Percentiles rank a stretch among this genome's conserved stretches.
Evolutionary conservation across 2,113 vertebrate species (phyloP).

Genomic region (Greenwoodochromis staneri): DNA sequence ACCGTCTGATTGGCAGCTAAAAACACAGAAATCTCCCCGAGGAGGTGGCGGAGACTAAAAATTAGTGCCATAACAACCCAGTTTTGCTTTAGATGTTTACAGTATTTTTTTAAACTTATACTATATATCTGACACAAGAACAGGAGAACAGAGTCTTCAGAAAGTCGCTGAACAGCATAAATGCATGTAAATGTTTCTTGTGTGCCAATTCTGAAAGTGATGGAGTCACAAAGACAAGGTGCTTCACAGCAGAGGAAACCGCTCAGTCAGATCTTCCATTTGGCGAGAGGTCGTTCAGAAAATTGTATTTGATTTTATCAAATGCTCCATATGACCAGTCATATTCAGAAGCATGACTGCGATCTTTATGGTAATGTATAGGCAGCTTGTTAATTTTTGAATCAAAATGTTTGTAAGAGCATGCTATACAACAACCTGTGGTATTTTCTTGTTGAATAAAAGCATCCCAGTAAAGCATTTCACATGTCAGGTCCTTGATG

Average conservation of each 20-base stretch:
- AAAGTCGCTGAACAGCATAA: not conserved
- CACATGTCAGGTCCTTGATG: not conserved
- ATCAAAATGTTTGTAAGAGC: not conserved
- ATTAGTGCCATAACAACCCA: not conserved
- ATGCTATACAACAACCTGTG: fast-evolving
- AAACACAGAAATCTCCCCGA: not conserved
- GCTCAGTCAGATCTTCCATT: not conserved
- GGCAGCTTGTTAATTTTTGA: not conserved
- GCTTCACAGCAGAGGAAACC: not conserved
- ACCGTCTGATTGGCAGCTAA: not conserved
- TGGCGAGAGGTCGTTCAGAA: not conserved
- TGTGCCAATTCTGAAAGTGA: not conserved
- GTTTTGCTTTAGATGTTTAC: not conserved
- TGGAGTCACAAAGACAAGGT: not conserved
- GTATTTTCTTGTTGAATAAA: not conserved
- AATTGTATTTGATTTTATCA: not conserved
- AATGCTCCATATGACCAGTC: not conserved
- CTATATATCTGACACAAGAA: not conserved
- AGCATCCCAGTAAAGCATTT: not conserved
- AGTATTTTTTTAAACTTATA: not conserved
- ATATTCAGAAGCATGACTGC: not conserved
- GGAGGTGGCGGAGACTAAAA: not conserved
- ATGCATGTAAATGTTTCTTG: not conserved
- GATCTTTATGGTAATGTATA: not conserved
- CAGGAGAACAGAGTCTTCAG: not conserved